These are phyloP conservation scores for Ariolimax columbianus DNA, from an alignment of 2,888 invertebrate species.

Conservation along the genomic window DNA sequence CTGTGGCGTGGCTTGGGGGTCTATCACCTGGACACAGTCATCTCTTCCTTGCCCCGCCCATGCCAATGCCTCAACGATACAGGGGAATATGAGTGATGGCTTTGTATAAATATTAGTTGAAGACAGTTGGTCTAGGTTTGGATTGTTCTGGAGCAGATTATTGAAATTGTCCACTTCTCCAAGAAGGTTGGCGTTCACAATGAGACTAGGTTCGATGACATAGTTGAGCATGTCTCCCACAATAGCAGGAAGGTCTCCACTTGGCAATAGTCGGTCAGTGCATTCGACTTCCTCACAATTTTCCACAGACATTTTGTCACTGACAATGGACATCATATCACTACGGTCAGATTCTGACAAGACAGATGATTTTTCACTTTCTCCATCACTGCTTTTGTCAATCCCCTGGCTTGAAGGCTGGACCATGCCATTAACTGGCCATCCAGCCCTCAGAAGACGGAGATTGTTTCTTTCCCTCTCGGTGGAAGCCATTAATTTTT, in stretches of 20 bases:
- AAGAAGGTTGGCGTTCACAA: constrained; percentile 27
- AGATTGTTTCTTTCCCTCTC: constrained; percentile 37
- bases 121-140: neutral
- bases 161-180: constrained; percentile 21
- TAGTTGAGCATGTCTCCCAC: constrained; percentile 38
- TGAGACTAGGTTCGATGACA: constrained; percentile 37
- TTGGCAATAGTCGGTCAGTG: constrained; percentile 15
- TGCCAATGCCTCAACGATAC: constrained; percentile 29
- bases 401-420: neutral
- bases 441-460: constrained; percentile 28
- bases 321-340: constrained; percentile 34
- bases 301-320: constrained; percentile 40
- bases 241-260: constrained; percentile 29
- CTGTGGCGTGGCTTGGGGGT: constrained; percentile 13
- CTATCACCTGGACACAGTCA: constrained; percentile 4
- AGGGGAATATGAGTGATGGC: constrained; percentile 34
- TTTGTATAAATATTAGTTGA: neutral
- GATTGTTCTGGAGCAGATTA: constrained; percentile 5
- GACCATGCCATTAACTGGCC: constrained; percentile 15
- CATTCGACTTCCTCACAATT: constrained; percentile 29
- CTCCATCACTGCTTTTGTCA: constrained; percentile 19
- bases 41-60: constrained; percentile 36
- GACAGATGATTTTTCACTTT: constrained; percentile 41
- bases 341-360: constrained; percentile 39
- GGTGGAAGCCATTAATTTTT: constrained; percentile 29